Evolutionary conservation across 2,797 vertebrate genomes (phyloP).

Genomic region (Hafferia zeledoni): DNA sequence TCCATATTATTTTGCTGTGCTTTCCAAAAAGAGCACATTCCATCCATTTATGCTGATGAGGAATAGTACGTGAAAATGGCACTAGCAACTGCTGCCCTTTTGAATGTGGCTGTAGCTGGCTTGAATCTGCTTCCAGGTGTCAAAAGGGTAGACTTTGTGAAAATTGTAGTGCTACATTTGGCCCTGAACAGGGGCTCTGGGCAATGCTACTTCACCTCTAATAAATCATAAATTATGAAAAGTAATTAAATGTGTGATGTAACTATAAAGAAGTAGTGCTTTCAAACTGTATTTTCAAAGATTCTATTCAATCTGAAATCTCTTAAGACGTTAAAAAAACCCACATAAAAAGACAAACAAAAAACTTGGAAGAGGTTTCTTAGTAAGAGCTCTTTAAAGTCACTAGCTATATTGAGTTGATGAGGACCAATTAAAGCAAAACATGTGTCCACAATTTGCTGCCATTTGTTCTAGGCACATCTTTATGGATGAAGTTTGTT

Average conservation of each 20-base stretch:
- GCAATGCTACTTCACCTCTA: not conserved
- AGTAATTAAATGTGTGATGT: slow-evolving; percentile 15
- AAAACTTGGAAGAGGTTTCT: slow-evolving; percentile 30
- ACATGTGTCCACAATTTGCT: slow-evolving; percentile 62
- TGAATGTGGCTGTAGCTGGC: not conserved
- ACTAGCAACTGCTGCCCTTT: slow-evolving; percentile 24
- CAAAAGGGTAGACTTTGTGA: not conserved
- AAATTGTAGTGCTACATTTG: not conserved
- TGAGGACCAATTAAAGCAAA: slow-evolving; percentile 53
- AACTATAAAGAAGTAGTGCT: not conserved
- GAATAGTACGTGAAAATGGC: not conserved
- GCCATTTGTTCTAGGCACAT: slow-evolving; percentile 59
- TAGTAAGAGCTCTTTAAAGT: slow-evolving; percentile 37
- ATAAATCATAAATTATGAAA: slow-evolving; percentile 22
- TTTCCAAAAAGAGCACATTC: slow-evolving; percentile 7
- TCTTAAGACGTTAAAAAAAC: not conserved
- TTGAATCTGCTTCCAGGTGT: slow-evolving; percentile 31
- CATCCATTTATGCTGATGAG: not conserved
- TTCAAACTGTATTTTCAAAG: slow-evolving; percentile 3
- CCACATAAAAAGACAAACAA: not conserved
- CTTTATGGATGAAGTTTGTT: slow-evolving; percentile 64
- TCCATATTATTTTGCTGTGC: not conserved
- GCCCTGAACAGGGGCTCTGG: not conserved
- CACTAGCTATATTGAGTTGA: slow-evolving; percentile 17
- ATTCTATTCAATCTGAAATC: slow-evolving; percentile 16